A percentile compares a stretch with the other conserved stretches of the same genome.
Evolutionary conservation across 1,140 invertebrate genomes (phyloP).

Genomic region (Pseudomyrmex concolor): DNA sequence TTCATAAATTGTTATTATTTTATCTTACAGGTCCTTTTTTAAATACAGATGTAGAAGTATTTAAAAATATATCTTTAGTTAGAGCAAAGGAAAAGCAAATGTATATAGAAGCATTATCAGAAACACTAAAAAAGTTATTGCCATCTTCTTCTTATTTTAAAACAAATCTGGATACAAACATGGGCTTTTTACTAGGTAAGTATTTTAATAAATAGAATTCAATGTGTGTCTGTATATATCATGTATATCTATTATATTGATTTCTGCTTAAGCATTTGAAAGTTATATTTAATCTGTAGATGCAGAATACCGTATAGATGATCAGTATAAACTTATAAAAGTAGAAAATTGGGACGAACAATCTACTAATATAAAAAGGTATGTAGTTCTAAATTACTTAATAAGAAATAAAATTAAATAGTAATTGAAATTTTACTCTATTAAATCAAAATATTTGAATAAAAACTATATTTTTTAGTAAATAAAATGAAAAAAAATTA

Average conservation of each 20-base stretch:
- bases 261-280: not conserved
- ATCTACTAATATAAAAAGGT: conserved; percentile 34
- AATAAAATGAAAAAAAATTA: too few relatives aligned
- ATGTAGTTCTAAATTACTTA: not conserved
- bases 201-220: conserved; percentile 4
- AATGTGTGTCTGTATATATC: too few relatives aligned
- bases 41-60: not conserved
- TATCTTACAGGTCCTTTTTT: conserved; percentile 44
- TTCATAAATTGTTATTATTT: not conserved
- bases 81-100: conserved; percentile 40
- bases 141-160: conserved; percentile 26
- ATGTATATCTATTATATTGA: not conserved
- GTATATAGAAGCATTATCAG: conserved; percentile 21
- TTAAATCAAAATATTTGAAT: too few relatives aligned
- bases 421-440: too few relatives aligned
- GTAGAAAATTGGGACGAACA: conserved; percentile 50
- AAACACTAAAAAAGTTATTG: conserved; percentile 17
- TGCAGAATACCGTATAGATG: conserved; percentile 39
- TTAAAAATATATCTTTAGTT: conserved; percentile 3
- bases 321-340: not conserved
- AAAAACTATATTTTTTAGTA: too few relatives aligned
- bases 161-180: conserved; percentile 22
- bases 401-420: too few relatives aligned
- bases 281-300: conserved; percentile 14
- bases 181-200: conserved; percentile 47